Conservation (phyloP, 2,888 invertebrate genomes). For the Anticlea derivata region DNA sequence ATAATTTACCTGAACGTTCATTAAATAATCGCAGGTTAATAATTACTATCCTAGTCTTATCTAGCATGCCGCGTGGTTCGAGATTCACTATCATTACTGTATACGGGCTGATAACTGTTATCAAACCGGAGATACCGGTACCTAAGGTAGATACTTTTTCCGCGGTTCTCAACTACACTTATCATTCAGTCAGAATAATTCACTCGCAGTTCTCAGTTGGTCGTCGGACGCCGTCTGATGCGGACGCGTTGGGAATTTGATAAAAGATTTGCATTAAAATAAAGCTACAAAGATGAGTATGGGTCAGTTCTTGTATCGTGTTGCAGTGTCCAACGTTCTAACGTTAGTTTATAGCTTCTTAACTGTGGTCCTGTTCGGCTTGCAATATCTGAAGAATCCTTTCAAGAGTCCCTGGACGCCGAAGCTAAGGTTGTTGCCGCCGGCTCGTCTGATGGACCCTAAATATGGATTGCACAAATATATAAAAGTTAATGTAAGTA, state of each 20-base stretch:
- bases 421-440: slow-evolving; percentile 73
- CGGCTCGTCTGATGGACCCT: slow-evolving; percentile 71
- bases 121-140: too few relatives aligned
- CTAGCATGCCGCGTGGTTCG: too few relatives aligned
- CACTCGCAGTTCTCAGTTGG: slow-evolving; percentile 13
- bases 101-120: too few relatives aligned
- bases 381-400: slow-evolving; percentile 60
- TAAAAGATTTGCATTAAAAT: neutral
- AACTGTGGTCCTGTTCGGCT: slow-evolving; percentile 47
- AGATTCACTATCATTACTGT: too few relatives aligned
- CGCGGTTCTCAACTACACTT: too few relatives aligned
- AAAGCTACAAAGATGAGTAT: slow-evolving; percentile 43
- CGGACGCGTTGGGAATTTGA: neutral
- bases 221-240: neutral
- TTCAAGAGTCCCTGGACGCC: slow-evolving; percentile 57
- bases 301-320: slow-evolving; percentile 43
- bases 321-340: slow-evolving; percentile 50
- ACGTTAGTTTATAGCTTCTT: slow-evolving; percentile 50
- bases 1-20: too few relatives aligned
- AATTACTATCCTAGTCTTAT: too few relatives aligned
- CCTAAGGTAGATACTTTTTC: too few relatives aligned
- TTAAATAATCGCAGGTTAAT: too few relatives aligned
- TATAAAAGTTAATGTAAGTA: slow-evolving; percentile 81
- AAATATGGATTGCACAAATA: slow-evolving; percentile 82
- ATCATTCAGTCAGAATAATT: too few relatives aligned